These are phyloP conservation scores for Vultur gryphus DNA, from an alignment of 2,797 vertebrate species.

Conservation along the genomic window DNA sequence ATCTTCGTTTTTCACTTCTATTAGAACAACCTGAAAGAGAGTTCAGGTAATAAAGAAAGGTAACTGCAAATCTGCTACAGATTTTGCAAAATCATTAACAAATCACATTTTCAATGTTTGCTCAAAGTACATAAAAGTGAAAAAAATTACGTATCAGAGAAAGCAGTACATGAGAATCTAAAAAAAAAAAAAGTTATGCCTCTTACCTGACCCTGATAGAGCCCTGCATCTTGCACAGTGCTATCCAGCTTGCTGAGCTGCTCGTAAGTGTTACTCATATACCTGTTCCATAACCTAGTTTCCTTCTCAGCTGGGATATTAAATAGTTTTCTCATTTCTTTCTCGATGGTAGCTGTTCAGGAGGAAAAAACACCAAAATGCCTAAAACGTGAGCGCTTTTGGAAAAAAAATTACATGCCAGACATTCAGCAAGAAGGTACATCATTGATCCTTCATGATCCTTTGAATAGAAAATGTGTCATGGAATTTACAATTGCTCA, in stretches of 20 bases:
- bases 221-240: constrained; percentile 94
- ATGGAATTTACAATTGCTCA: neutral
- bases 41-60: neutral
- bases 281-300: constrained; percentile 94
- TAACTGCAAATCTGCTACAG: neutral
- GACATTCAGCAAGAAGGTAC: neutral
- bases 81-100: neutral
- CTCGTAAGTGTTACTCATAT: constrained; percentile 92
- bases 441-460: neutral
- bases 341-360: constrained; percentile 88
- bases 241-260: constrained; percentile 93
- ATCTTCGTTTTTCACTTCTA: constrained; percentile 95
- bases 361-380: neutral
- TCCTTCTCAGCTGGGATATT: constrained; percentile 89
- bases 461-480: neutral
- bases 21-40: constrained; percentile 88
- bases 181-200: neutral
- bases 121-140: neutral
- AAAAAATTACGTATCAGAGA: neutral
- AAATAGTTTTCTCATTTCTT: constrained; percentile 92
- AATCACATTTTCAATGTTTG: neutral
- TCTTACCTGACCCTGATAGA: constrained; percentile 95
- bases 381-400: neutral
- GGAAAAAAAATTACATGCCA: neutral
- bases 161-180: neutral